These are phyloP conservation scores for Cantharis lateralis DNA, from an alignment of 2,888 invertebrate species.

Conservation along the genomic window DNA sequence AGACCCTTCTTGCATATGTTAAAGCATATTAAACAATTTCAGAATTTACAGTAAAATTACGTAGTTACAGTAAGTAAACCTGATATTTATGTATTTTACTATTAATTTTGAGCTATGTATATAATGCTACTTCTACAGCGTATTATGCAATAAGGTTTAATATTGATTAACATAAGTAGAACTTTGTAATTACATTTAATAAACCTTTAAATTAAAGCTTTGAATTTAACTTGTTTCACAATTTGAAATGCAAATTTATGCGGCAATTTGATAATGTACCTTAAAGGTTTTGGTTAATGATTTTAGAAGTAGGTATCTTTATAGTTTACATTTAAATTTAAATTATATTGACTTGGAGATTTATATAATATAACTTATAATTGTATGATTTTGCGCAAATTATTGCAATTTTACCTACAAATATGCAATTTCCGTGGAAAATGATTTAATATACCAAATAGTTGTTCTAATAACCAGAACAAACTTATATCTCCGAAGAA, in stretches of 20 bases:
- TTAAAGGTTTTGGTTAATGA: conserved; percentile 4
- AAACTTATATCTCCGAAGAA: not conserved
- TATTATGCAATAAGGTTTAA: not conserved
- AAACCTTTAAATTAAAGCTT: conserved; percentile 1
- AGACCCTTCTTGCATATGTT: not conserved
- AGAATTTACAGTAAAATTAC: not conserved
- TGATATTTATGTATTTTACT: not conserved
- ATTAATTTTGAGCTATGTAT: not conserved
- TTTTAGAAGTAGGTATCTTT: conserved; percentile 3
- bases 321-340: conserved; percentile 3
- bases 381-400: not conserved
- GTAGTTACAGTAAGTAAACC: not conserved
- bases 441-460: not conserved
- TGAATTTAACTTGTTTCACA: conserved; percentile 4
- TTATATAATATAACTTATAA: not conserved
- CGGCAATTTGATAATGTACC: conserved; percentile 4
- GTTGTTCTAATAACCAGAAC: not conserved
- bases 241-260: conserved; percentile 3
- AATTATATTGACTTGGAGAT: conserved; percentile 1
- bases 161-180: conserved; percentile 3
- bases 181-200: conserved; percentile 3
- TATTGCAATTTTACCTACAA: not conserved
- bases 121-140: not conserved
- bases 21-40: not conserved
- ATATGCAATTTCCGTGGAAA: no score